A percentile compares a stretch with the other conserved stretches of the same genome.
Evolutionary conservation across 2,797 vertebrate genomes (phyloP).

Genomic region (Mus spretus): DNA sequence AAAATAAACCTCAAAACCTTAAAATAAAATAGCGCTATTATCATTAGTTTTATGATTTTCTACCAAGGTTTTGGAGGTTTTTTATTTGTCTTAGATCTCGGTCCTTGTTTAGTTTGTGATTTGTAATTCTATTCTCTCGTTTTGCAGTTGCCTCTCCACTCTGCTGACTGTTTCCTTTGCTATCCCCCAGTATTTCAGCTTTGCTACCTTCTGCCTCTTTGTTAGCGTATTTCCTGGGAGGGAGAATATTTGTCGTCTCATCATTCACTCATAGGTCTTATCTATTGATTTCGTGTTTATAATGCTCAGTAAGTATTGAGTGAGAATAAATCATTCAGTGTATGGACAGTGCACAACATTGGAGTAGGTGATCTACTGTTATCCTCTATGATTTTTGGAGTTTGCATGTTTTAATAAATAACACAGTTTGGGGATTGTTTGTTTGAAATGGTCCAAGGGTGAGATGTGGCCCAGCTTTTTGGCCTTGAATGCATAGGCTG

Average conservation of each 20-base stretch:
- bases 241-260: neutral
- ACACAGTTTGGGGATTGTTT: neutral
- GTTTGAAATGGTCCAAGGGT: neutral
- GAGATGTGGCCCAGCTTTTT: neutral
- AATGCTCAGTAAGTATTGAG: neutral
- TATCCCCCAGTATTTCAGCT: neutral
- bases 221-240: neutral
- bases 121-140: neutral
- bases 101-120: neutral
- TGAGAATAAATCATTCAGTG: neutral
- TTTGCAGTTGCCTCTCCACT: neutral
- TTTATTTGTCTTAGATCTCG: neutral
- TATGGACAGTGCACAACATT: neutral
- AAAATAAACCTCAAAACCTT: neutral
- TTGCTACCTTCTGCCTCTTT: neutral
- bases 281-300: constrained; percentile 18
- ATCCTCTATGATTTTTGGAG: constrained; percentile 39
- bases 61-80: neutral
- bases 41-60: neutral
- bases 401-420: constrained; percentile 19
- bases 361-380: neutral
- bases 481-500: neutral
- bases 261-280: constrained; percentile 41
- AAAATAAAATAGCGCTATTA: neutral
- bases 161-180: neutral